Conservation (phyloP, 2,888 invertebrate genomes). For the Tipula vernalis region DNA sequence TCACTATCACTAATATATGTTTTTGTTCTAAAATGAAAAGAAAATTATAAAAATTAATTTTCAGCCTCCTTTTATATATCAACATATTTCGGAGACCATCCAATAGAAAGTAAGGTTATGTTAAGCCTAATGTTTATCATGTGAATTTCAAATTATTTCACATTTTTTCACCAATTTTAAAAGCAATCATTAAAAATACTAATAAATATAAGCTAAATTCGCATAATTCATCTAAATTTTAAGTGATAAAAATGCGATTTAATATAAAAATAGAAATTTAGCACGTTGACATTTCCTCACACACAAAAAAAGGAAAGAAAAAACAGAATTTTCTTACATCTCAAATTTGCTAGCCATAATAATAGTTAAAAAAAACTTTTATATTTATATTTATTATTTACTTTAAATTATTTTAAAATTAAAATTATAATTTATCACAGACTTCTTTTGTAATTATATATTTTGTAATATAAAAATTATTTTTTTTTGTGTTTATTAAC, state of each 20-base stretch:
- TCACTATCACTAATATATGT: conserved; percentile 38
- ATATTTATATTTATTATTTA: neutral
- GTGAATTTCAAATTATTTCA: neutral
- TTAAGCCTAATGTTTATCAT: neutral
- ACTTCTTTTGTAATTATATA: neutral
- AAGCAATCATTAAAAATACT: neutral
- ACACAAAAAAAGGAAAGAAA: neutral
- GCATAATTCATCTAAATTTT: neutral
- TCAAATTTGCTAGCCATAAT: conserved; percentile 11
- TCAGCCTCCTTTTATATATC: neutral
- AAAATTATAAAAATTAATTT: neutral
- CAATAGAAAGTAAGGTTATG: neutral
- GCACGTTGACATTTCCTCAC: conserved; percentile 8
- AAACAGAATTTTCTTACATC: conserved; percentile 8
- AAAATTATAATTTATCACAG: conserved; percentile 5
- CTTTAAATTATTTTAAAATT: neutral
- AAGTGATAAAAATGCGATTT: neutral
- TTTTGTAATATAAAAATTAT: neutral
- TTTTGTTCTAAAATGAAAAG: neutral
- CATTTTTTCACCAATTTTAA: neutral
- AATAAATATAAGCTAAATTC: neutral
- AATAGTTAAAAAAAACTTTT: neutral
- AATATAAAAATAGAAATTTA: neutral
- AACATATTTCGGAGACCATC: neutral
- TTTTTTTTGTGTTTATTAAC: neutral